Conservation (phyloP, 2,888 invertebrate species). For the Frankliniella intonsa region DNA sequence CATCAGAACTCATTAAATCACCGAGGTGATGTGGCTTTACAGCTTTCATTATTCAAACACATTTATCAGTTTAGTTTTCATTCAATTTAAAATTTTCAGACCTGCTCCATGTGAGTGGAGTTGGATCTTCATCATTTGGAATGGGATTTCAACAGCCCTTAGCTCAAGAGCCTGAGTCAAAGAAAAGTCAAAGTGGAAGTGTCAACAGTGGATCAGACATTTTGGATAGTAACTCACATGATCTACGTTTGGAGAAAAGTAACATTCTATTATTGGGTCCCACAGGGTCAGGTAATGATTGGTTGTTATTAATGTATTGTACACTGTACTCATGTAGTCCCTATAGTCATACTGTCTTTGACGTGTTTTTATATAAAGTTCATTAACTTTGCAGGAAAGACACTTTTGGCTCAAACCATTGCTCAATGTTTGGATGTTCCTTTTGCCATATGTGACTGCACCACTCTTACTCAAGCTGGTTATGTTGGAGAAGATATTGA, state of each 20-base stretch:
- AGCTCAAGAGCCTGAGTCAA: constrained; percentile 31
- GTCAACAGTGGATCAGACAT: constrained; percentile 60
- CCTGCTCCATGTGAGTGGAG: constrained; percentile 77
- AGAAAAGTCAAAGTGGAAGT: neutral
- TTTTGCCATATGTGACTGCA: constrained; percentile 98
- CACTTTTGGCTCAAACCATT: constrained; percentile 92
- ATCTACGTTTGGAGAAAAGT: constrained; percentile 86
- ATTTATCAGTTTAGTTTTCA: neutral
- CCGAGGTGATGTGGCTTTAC: constrained; percentile 54
- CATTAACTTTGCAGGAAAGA: constrained; percentile 66
- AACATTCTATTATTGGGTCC: constrained; percentile 95
- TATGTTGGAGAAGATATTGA: constrained; percentile 99
- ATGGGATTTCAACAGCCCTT: constrained; percentile 49
- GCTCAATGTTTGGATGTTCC: constrained; percentile 97
- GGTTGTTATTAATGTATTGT: constrained; percentile 20
- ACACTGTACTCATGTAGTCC: neutral
- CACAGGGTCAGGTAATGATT: constrained; percentile 79
- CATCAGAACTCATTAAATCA: constrained; percentile 62
- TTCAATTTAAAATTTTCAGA: constrained; percentile 52
- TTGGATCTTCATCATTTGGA: constrained; percentile 64
- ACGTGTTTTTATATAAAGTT: neutral
- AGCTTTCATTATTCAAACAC: neutral
- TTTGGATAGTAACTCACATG: constrained; percentile 74
- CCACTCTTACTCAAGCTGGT: constrained; percentile 90
- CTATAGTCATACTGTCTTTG: neutral